These are phyloP conservation scores for Thalpophila matura DNA, from an alignment of 2,888 invertebrate species.

Conservation along the genomic window DNA sequence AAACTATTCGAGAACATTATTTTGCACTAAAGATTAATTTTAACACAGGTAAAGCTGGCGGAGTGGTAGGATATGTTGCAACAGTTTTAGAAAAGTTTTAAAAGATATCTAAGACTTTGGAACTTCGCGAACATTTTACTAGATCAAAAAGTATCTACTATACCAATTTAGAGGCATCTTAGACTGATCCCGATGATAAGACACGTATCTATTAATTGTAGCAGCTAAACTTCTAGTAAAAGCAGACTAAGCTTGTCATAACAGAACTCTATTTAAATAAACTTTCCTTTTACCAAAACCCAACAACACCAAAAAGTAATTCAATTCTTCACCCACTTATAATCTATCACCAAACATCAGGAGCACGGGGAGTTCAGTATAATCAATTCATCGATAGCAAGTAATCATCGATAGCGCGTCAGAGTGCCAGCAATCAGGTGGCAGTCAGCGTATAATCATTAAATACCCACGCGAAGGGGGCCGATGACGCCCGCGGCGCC, in stretches of 20 bases:
- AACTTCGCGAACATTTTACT: background rate
- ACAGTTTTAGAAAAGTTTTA: background rate
- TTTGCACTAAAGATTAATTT: background rate
- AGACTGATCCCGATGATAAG: no score
- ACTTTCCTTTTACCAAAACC: conserved; percentile 4
- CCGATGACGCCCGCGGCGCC: conserved; percentile 87
- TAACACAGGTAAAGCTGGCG: no score
- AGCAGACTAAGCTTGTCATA: background rate
- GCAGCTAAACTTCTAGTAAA: no score
- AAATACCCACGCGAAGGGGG: conserved; percentile 89
- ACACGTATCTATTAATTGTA: background rate
- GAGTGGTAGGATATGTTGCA: no score
- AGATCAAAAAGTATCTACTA: background rate
- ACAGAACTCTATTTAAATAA: background rate
- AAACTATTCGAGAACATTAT: conserved; percentile 41
- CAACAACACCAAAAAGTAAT: background rate
- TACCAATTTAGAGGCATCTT: background rate
- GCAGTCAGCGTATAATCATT: conserved; percentile 91
- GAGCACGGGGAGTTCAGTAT: conserved; percentile 27
- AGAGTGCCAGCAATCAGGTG: conserved; percentile 86
- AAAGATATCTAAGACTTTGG: background rate
- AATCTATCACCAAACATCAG: conserved; percentile 48
- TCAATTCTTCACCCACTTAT: conserved; percentile 10
- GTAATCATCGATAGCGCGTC: conserved; percentile 79
- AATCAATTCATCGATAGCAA: conserved; percentile 76